Evolutionary conservation across 2,113 vertebrate species (phyloP).

Genomic region (Chloropsis cyanopogon): DNA sequence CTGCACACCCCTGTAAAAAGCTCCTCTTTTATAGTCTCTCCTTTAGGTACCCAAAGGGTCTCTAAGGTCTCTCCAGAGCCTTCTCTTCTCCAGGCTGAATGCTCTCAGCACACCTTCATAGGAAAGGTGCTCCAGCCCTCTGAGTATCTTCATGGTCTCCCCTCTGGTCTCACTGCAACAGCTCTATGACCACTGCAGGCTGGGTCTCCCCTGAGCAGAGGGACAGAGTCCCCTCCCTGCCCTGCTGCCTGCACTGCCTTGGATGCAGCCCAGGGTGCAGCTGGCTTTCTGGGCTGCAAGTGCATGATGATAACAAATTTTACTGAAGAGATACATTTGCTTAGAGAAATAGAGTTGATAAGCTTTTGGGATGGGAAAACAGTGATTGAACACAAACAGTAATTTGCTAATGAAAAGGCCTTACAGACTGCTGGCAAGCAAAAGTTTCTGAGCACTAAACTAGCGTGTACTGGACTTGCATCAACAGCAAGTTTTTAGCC

Average conservation of each 20-base stretch:
- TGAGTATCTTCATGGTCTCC: neutral
- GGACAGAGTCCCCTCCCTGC: neutral
- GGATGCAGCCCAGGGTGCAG: neutral
- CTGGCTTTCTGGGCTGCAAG: neutral
- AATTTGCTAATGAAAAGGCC: neutral
- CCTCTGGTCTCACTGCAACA: neutral
- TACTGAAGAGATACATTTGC: neutral
- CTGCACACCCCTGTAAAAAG: neutral
- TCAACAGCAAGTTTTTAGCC: neutral
- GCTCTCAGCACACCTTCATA: neutral
- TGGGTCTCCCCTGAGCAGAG: neutral
- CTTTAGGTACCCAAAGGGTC: neutral
- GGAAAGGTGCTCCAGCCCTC: neutral
- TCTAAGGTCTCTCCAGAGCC: neutral
- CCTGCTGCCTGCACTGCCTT: neutral
- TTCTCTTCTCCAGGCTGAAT: neutral
- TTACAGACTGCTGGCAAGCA: neutral
- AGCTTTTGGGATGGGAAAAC: neutral
- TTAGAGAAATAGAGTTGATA: neutral
- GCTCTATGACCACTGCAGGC: neutral
- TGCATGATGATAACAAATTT: neutral
- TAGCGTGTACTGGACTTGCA: neutral
- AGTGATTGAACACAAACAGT: neutral
- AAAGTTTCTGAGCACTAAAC: neutral
- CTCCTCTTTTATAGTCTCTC: fast-evolving